A percentile compares a stretch with the other conserved stretches of the same genome.
phyloP scores from a whole-genome alignment of 2,888 invertebrate genomes.

The Apodemia mormo region DNA sequence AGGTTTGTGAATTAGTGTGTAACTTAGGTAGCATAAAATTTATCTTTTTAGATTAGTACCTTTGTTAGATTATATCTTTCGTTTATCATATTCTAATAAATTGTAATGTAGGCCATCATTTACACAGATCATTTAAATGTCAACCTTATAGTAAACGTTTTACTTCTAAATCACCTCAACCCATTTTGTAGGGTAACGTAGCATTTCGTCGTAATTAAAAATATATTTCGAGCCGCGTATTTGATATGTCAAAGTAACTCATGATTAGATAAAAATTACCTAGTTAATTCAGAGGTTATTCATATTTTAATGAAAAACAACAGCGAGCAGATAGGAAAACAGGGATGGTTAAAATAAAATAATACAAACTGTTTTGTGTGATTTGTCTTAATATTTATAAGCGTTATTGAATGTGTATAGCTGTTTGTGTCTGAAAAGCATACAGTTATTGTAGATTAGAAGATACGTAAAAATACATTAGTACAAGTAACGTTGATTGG shows the following conservation, averaged over 20 bases:
- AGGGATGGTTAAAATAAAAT: constrained; percentile 76
- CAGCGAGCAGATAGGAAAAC: constrained; percentile 80
- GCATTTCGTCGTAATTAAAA: constrained; percentile 62
- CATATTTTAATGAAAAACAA: constrained; percentile 64
- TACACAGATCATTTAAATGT: constrained; percentile 49
- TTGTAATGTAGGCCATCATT: constrained; percentile 48
- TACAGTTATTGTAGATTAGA: constrained; percentile 68
- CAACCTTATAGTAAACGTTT: constrained; percentile 46
- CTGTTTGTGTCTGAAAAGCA: constrained; percentile 61
- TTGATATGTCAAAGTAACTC: constrained; percentile 81
- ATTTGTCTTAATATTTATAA: constrained; percentile 73
- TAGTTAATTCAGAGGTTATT: constrained; percentile 74
- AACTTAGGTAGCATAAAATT: constrained; percentile 61
- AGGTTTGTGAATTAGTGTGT: constrained; percentile 69
- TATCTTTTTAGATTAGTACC: constrained; percentile 64
- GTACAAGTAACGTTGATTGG: constrained; percentile 48
- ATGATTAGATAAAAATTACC: constrained; percentile 74
- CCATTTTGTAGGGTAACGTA: constrained; percentile 76
- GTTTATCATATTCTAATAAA: constrained; percentile 45
- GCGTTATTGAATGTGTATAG: constrained; percentile 78
- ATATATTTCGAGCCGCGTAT: constrained; percentile 81
- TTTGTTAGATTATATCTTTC: constrained; percentile 43
- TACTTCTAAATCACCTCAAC: constrained; percentile 61
- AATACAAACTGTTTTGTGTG: constrained; percentile 73
- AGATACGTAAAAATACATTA: constrained; percentile 50